Evolutionary conservation across 2,888 invertebrate genomes (phyloP), one percentile per base, ranked within the genome.

Genomic region (Bhutanitis thaidina): DNA sequence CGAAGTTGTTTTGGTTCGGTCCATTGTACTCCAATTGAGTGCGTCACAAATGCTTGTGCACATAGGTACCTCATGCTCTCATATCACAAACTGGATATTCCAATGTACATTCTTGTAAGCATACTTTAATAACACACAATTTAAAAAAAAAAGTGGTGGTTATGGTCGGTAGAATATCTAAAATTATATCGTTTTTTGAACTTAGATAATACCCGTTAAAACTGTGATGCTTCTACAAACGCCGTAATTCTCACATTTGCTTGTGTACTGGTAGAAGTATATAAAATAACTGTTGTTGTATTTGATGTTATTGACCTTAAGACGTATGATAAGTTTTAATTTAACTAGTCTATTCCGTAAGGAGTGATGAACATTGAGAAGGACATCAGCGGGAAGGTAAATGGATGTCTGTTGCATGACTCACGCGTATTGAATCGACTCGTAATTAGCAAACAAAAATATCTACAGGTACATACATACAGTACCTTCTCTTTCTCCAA

Each of bases 1-100:
- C 50, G 53, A 47, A 61, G 57, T 71, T 82, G 81, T 84, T 84
- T 80, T 79, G 79, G 65, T 74, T 67, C 61, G 57, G 63, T 57
- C 67, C 69, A 80, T 79, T 77, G 80, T 80, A 64, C 52, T 64
- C 53, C 52, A 62, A 69, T 71, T 72, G 62, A 61, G 71, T 64
- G 72, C 58, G 71, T 70, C 59, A 59, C 54, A 54, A 55, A 53
- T 59, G 66, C 59, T 49, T 47, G 51, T 27, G 20, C 49, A 35
- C 43, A 52, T 49, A 52, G 47, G 12, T 12, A 20, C 10, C 25
- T 27, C 12, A 25, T n/a, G 15, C 10, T 7, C 9, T 39, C 10
- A 25, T 39, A 39, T 25, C 16, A 25, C 10, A 9, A 27, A 13
- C 10, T 15, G 20, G 44, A 27, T 44, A 9, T 27, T 38, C 4